Conservation (phyloP, 2,113 vertebrate species). For the Alligator mississippiensis region DNA sequence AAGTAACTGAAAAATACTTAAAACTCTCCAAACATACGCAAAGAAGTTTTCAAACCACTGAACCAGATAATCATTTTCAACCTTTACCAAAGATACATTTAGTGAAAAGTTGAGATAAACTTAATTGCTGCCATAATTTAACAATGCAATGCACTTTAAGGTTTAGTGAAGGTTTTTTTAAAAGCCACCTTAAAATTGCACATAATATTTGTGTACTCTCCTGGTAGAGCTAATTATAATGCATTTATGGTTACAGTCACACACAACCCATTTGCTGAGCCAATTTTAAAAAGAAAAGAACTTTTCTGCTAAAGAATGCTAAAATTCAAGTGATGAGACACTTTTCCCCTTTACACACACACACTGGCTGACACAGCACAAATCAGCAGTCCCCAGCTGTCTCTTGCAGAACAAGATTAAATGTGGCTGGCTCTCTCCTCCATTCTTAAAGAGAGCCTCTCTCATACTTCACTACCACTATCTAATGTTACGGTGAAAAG, state of each 20-base stretch:
- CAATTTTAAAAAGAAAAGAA: conserved; percentile 49
- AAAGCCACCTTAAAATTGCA: conserved; percentile 37
- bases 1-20: conserved; percentile 59
- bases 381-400: conserved; percentile 63
- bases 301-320: conserved; percentile 62
- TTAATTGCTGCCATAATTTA: conserved; percentile 65
- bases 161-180: conserved; percentile 65
- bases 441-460: conserved; percentile 37
- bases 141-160: conserved; percentile 61
- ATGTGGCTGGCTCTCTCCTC: conserved; percentile 55
- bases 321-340: conserved; percentile 44
- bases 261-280: conserved; percentile 48
- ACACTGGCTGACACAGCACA: conserved; percentile 65
- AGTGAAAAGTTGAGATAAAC: conserved; percentile 64
- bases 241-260: conserved; percentile 4
- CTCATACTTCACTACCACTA: conserved; percentile 62
- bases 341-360: conserved; percentile 11
- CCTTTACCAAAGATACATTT: conserved; percentile 55
- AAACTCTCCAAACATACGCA: conserved; percentile 57
- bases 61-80: conserved; percentile 75
- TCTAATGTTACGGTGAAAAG: conserved; percentile 55
- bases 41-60: conserved; percentile 72
- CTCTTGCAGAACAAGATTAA: conserved; percentile 74
- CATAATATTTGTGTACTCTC: neutral
- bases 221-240: conserved; percentile 32